Evolutionary conservation across 2,797 vertebrate species (phyloP), one percentile per base, ranked within the genome.

Genomic region (Aulostomus chinensis): DNA sequence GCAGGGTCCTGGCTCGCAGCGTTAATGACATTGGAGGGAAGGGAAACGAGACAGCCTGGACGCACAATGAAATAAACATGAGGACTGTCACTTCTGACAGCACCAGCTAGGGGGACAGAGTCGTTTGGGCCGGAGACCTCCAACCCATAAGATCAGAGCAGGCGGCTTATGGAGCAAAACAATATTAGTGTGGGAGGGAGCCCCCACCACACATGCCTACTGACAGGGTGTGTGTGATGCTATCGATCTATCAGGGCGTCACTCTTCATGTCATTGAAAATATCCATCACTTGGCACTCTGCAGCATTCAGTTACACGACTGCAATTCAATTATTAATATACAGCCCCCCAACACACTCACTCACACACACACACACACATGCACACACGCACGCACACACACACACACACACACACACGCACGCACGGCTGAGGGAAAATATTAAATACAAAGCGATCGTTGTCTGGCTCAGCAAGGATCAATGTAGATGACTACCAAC

Each of bases 51-150:
- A 95, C 93, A 94, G 93, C 81, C 85, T 83, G 89, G 90, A 91
- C 90, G 77, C 91, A 55, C 81, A 90, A 96, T 96, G 94, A 96
- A 96, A 97, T 94, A 96, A 96, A 97, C 95, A 97, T 96, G 94
- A 97, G 93, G 83, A 89, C 93, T 93, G 94, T 88, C 90, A 89
- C 81, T 73, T 74, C 74, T 88, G 89, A 88, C 85, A 79, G 84
- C 76, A 58, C 38, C 49, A 41, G 77, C 77, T 49, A 65, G 74
- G 54, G 85, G 86, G 87, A 86, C 80, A 79, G 63, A 80, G 81
- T 78, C 80, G 62, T 76, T 78, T 68, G 55, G 81, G 79, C 84
- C 71, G 33, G 70, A 86, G 89, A 90, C 87, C 87, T 89, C 76
- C 74, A 83, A 78, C 79, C 80, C 14, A 14, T 14, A 80, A 84